Conservation (phyloP, 2,113 vertebrate species). For the Paramisgurnus dabryanus region DNA sequence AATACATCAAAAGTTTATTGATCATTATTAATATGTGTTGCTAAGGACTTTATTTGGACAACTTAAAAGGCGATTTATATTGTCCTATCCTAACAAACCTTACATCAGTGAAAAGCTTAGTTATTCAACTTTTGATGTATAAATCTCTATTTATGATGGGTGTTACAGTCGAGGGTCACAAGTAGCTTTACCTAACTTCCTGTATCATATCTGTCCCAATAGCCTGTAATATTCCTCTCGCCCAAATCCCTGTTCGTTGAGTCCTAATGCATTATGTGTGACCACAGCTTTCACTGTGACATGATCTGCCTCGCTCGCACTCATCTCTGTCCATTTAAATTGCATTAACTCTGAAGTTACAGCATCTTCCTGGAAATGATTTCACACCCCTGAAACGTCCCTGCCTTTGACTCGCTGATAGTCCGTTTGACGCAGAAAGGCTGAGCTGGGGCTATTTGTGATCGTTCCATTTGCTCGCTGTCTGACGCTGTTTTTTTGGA, state of each 20-base stretch:
- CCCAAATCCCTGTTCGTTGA: not conserved
- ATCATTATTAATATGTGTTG: too few species aligned
- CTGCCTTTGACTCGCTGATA: slow-evolving; percentile 65
- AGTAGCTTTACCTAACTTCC: too few species aligned
- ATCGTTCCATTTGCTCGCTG: slow-evolving; percentile 67
- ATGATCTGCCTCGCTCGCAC: slow-evolving; percentile 50
- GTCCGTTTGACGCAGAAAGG: slow-evolving; percentile 66
- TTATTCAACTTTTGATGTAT: too few species aligned
- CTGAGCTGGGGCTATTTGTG: slow-evolving; percentile 69
- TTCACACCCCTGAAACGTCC: slow-evolving; percentile 67
- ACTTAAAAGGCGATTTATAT: too few species aligned
- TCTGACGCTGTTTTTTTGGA: slow-evolving; percentile 54
- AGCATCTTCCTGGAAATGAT: slow-evolving; percentile 73
- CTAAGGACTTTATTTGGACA: too few species aligned
- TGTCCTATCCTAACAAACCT: too few species aligned
- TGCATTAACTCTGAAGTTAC: slow-evolving; percentile 60
- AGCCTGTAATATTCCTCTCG: not conserved
- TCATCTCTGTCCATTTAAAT: slow-evolving; percentile 51
- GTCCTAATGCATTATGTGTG: not conserved
- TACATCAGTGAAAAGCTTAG: too few species aligned
- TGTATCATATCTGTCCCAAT: not conserved
- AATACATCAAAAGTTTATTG: too few species aligned
- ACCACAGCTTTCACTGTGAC: slow-evolving; percentile 3
- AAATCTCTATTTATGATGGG: too few species aligned
- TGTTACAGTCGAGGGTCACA: too few species aligned